A percentile compares a stretch with the other conserved stretches of the same genome.
Evolutionary conservation across 2,888 invertebrate species (phyloP).

Genomic region (Seira sanloemensis): DNA sequence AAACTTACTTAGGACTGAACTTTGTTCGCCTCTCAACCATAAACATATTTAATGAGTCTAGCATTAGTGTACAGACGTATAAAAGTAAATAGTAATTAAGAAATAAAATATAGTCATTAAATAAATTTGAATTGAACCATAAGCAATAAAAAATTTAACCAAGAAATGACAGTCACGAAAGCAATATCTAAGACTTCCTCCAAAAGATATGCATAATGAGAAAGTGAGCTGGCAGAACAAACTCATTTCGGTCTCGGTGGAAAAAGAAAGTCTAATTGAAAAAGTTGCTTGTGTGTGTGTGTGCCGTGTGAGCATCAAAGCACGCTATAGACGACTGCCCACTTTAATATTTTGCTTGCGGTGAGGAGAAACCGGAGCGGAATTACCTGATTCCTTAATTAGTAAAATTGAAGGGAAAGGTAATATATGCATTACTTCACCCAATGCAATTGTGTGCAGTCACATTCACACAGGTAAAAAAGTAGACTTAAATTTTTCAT

Average conservation of each 20-base stretch:
- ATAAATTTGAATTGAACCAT: constrained; percentile 20
- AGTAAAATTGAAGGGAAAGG: constrained; percentile 12
- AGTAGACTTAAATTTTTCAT: no score
- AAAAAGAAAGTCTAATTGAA: neutral
- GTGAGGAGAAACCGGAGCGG: neutral
- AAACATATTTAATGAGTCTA: no score
- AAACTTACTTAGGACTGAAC: constrained; percentile 56
- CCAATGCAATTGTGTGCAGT: neutral
- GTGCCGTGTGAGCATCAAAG: neutral
- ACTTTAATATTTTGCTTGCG: neutral
- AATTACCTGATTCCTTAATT: constrained; percentile 46
- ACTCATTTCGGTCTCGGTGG: neutral
- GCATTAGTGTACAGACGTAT: neutral
- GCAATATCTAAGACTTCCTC: constrained; percentile 47
- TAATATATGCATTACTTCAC: neutral
- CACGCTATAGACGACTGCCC: neutral
- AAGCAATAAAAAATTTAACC: constrained; percentile 58
- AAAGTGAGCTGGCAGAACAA: neutral
- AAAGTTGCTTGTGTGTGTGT: neutral
- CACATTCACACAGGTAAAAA: neutral
- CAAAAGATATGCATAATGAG: neutral
- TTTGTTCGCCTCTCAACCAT: constrained; percentile 32
- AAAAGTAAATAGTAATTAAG: neutral
- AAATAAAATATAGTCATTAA: constrained; percentile 23
- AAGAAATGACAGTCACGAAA: constrained; percentile 38